Conservation (phyloP, 2,797 vertebrate genomes). For the Meriones psammophilus region DNA sequence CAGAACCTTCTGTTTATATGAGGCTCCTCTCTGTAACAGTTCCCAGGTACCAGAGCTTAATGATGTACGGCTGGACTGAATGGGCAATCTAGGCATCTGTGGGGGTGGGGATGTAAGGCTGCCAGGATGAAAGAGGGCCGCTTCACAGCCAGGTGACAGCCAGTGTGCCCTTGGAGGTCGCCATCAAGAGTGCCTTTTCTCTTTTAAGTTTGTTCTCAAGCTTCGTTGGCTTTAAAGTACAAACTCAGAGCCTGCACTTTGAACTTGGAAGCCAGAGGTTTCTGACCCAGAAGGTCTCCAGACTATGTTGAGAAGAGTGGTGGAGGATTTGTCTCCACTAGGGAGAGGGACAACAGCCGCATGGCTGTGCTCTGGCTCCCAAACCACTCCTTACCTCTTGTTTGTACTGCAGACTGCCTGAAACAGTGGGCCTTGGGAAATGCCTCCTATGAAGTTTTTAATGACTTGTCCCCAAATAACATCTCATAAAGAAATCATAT, state of each 20-base stretch:
- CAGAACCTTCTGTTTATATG: background rate
- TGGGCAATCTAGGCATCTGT: background rate
- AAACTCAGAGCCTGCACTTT: slow-evolving; percentile 45
- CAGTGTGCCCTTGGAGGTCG: background rate
- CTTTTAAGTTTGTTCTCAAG: background rate
- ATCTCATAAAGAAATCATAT: slow-evolving; percentile 9
- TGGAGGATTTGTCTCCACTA: background rate
- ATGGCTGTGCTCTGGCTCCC: background rate
- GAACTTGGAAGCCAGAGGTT: background rate
- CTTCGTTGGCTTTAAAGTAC: background rate
- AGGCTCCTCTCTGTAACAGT: background rate
- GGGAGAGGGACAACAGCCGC: background rate
- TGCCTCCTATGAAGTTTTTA: slow-evolving; percentile 6
- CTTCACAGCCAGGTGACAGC: slow-evolving; percentile 4
- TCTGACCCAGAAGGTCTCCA: background rate
- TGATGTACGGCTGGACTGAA: background rate
- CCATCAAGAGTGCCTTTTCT: background rate
- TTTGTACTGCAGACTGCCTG: slow-evolving; percentile 15
- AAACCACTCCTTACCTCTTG: background rate
- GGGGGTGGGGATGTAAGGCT: background rate
- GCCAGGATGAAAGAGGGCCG: background rate
- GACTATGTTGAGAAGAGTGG: background rate
- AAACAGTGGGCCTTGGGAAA: slow-evolving; percentile 28
- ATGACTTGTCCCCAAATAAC: background rate
- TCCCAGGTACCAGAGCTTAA: background rate